A percentile compares a stretch with the other conserved stretches of the same genome.
Evolutionary conservation across 1,140 invertebrate genomes (phyloP).

Genomic region (Antheraea pernyi): DNA sequence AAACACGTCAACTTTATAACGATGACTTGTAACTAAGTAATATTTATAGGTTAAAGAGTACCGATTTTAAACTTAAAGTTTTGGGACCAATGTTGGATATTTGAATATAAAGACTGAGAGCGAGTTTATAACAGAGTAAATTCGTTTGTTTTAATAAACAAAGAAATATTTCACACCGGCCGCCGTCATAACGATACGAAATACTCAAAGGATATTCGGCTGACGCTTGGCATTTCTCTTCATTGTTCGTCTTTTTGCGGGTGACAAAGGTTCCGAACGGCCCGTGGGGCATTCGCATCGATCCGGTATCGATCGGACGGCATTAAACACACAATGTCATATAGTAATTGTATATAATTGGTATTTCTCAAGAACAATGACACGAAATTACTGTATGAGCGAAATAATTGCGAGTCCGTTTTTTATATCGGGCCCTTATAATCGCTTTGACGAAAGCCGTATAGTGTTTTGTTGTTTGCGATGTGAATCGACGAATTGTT

Average conservation of each 20-base stretch:
- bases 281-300: slow-evolving; percentile 30
- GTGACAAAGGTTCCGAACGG: not conserved
- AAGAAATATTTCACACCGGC: slow-evolving; percentile 24
- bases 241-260: slow-evolving; percentile 63
- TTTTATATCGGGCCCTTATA: slow-evolving; percentile 43
- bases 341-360: slow-evolving; percentile 79
- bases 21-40: too few relatives aligned
- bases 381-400: slow-evolving; percentile 69
- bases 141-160: not conserved
- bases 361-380: slow-evolving; percentile 77
- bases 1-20: too few relatives aligned
- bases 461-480: slow-evolving; percentile 27
- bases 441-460: slow-evolving; percentile 64
- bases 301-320: slow-evolving; percentile 64
- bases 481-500: slow-evolving; percentile 42
- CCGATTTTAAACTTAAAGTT: too few relatives aligned
- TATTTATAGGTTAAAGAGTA: too few relatives aligned
- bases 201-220: not conserved
- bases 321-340: slow-evolving; percentile 68
- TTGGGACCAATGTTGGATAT: too few relatives aligned
- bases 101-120: too few relatives aligned
- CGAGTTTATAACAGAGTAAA: too few relatives aligned
- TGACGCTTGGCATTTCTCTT: slow-evolving; percentile 31
- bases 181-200: slow-evolving; percentile 8
- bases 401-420: slow-evolving; percentile 69